These are phyloP conservation scores for Knipowitschia caucasica DNA, from an alignment of 2,797 vertebrate genomes.

Conservation along the genomic window DNA sequence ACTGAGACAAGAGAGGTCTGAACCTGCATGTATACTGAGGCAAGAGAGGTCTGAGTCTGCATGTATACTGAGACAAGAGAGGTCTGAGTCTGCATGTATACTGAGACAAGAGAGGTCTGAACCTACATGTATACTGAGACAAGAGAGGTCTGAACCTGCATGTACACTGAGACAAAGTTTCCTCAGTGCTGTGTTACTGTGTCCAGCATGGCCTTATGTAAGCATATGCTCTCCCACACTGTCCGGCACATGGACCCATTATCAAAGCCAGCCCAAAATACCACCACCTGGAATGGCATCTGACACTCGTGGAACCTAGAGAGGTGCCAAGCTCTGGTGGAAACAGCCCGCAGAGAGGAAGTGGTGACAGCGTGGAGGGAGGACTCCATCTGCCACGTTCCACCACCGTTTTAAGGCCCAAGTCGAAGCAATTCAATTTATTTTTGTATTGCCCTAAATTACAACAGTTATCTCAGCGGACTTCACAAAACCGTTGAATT, in stretches of 20 bases:
- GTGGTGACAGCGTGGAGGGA: constrained; percentile 7
- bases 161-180: constrained; percentile 17
- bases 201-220: constrained; percentile 4
- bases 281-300: constrained; percentile 36
- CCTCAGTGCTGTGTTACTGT: constrained; percentile 7
- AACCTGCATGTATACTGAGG: no score
- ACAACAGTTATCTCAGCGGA: no score
- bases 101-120: no score
- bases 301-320: constrained; percentile 16
- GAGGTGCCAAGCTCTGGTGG: constrained; percentile 14
- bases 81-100: no score
- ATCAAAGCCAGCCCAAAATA: constrained; percentile 33
- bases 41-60: no score
- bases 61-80: no score
- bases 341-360: constrained; percentile 1
- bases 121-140: no score
- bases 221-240: constrained; percentile 26
- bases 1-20: no score
- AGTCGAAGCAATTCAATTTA: no score
- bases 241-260: constrained; percentile 12
- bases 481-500: no score
- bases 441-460: no score
- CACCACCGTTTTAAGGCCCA: background rate
- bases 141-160: no score
- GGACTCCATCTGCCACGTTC: constrained; percentile 22